Conservation (phyloP, 2,113 vertebrate genomes). For the Setophaga kirtlandii region DNA sequence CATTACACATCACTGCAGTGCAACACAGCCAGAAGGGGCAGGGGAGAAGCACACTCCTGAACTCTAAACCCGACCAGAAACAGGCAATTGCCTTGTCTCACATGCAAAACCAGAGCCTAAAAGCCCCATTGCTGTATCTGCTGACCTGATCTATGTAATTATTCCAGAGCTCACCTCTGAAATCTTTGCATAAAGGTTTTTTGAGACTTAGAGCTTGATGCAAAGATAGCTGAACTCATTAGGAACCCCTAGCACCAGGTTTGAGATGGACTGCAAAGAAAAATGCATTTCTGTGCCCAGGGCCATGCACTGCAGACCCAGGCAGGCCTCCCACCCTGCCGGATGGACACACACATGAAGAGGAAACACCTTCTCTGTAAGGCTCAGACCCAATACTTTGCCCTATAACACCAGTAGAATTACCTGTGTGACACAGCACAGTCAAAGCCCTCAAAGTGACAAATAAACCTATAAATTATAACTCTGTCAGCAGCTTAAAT, state of each 20-base stretch:
- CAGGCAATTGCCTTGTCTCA: not conserved
- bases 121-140: not conserved
- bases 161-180: not conserved
- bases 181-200: not conserved
- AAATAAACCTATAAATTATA: not conserved
- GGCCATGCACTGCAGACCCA: not conserved
- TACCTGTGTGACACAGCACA: not conserved
- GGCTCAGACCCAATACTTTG: not conserved
- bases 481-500: not conserved
- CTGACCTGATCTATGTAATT: not conserved
- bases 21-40: not conserved
- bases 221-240: rapidly evolving
- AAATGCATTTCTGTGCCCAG: not conserved
- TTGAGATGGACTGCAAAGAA: not conserved
- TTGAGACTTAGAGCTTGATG: not conserved
- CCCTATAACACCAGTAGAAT: not conserved
- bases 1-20: not conserved
- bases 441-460: not conserved
- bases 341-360: rapidly evolving
- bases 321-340: rapidly evolving
- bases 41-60: not conserved
- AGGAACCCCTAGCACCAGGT: not conserved
- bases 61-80: not conserved
- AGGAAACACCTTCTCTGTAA: not conserved
- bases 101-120: not conserved